Evolutionary conservation across 2,888 invertebrate genomes (phyloP).

Genomic region (Liopterus haemorrhoidalis): DNA sequence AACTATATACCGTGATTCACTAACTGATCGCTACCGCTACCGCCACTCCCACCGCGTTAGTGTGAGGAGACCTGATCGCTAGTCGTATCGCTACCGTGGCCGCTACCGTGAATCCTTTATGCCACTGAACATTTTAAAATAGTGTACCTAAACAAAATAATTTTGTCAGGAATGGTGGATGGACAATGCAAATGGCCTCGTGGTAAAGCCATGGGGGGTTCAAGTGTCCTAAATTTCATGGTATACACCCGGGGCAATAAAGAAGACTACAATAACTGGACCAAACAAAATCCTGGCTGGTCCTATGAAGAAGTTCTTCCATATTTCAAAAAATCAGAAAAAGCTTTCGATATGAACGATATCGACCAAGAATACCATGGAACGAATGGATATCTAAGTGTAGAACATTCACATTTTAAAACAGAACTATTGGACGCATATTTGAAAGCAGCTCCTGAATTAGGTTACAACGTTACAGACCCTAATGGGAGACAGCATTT

Average conservation of each 20-base stretch:
- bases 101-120: no score
- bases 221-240: slow-evolving; percentile 45
- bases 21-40: no score
- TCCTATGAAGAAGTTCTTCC: slow-evolving; percentile 32
- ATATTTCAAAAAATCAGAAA: slow-evolving; percentile 41
- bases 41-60: no score
- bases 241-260: slow-evolving; percentile 40
- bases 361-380: slow-evolving; percentile 29
- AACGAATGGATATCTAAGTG: slow-evolving; percentile 31
- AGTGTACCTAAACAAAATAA: no score
- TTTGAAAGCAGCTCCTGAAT: slow-evolving; percentile 55
- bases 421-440: slow-evolving; percentile 56
- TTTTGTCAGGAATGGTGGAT: no score
- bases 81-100: no score
- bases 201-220: slow-evolving; percentile 44
- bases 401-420: slow-evolving; percentile 48
- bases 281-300: slow-evolving; percentile 34
- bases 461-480: slow-evolving; percentile 49
- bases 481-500: slow-evolving; percentile 59
- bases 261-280: slow-evolving; percentile 26
- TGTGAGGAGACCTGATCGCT: no score
- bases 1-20: no score
- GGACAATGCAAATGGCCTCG: slow-evolving; percentile 28
- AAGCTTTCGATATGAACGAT: slow-evolving; percentile 33
- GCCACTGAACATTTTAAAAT: no score